phyloP scores from a whole-genome alignment of 2,888 invertebrate genomes.

The Sepiola atlantica region DNA sequence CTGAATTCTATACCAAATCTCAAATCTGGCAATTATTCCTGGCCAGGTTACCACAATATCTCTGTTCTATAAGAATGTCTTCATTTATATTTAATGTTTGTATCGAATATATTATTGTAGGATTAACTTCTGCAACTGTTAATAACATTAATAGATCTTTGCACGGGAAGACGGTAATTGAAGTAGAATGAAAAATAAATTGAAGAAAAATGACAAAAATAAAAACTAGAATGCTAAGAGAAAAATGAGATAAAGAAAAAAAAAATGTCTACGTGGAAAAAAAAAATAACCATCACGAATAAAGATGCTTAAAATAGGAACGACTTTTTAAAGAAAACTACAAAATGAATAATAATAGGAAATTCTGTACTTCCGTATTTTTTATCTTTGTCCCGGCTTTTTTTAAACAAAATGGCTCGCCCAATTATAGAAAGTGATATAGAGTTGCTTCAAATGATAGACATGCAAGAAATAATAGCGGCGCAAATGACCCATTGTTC shows the following conservation, averaged over 20 bases:
- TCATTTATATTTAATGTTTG: no score
- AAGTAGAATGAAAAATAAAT: no score
- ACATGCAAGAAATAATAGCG: not conserved
- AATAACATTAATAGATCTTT: no score
- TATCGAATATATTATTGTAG: no score
- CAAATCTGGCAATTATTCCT: no score
- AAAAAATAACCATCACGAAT: not conserved
- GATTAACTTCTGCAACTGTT: no score
- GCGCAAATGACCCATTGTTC: not conserved
- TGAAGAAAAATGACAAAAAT: no score
- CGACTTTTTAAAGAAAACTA: not conserved
- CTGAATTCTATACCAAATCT: no score
- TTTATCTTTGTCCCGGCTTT: not conserved
- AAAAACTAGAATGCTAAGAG: not conserved
- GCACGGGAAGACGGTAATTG: no score
- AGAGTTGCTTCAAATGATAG: slow-evolving; percentile 9
- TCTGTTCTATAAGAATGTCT: no score
- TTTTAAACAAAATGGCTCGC: not conserved
- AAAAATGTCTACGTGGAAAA: not conserved
- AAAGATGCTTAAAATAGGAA: not conserved
- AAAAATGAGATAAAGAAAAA: not conserved
- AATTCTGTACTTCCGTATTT: not conserved
- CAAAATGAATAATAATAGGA: slow-evolving; percentile 20
- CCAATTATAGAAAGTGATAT: not conserved
- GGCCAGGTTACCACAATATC: no score